Percentiles rank a stretch among this genome's conserved stretches.
phyloP scores from a whole-genome alignment of 92 coral and sea anemone species.

The Parazoanthus darwini region DNA sequence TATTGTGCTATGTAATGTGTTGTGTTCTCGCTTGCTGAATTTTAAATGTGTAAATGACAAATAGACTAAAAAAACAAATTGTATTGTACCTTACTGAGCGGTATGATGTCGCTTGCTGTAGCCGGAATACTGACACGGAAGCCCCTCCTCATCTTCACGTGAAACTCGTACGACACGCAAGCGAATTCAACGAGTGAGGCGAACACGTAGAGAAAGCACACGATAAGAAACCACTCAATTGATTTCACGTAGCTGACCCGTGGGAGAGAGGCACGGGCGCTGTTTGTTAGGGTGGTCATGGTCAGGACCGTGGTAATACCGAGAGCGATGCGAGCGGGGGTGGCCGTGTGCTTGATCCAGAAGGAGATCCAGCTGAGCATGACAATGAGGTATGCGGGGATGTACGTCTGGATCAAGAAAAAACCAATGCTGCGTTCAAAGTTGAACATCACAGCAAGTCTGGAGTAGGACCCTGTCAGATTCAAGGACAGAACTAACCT shows the following conservation, averaged over 20 bases:
- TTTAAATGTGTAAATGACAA: neutral
- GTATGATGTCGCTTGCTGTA: slow-evolving; percentile 9
- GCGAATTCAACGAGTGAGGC: slow-evolving; percentile 93
- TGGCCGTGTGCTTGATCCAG: slow-evolving; percentile 93
- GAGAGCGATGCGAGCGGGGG: slow-evolving; percentile 92
- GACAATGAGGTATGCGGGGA: slow-evolving; percentile 93
- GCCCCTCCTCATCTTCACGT: slow-evolving; percentile 63
- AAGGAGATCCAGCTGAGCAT: slow-evolving; percentile 98
- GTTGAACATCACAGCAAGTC: slow-evolving; percentile 81
- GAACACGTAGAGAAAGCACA: slow-evolving; percentile 92
- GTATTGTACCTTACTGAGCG: neutral
- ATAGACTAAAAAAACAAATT: neutral
- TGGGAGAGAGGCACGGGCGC: slow-evolving; percentile 95
- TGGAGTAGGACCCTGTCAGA: slow-evolving; percentile 74
- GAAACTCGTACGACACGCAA: slow-evolving; percentile 80
- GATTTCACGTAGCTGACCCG: slow-evolving; percentile 91
- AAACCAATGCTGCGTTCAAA: slow-evolving; percentile 96
- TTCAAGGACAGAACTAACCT: neutral
- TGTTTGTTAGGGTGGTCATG: slow-evolving; percentile 93
- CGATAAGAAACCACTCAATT: slow-evolving; percentile 93
- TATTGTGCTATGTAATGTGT: neutral
- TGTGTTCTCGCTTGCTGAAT: neutral
- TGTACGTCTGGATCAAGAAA: slow-evolving; percentile 93
- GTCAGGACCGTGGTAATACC: slow-evolving; percentile 97
- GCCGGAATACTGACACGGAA: slow-evolving; percentile 52